Conservation (phyloP, 2,888 invertebrate species). For the Ephialtes manifestator region DNA sequence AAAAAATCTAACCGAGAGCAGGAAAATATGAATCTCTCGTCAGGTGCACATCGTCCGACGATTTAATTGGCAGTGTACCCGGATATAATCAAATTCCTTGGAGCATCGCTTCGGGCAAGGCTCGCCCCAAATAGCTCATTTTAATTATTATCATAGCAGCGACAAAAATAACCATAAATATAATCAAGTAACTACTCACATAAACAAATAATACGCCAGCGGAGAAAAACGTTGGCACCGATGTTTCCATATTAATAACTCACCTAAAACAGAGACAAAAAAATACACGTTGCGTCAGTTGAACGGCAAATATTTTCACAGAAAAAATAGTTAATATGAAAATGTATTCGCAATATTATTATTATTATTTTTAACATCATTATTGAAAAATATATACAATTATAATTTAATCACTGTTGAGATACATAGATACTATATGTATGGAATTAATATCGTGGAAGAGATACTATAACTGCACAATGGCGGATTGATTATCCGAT, state of each 20-base stretch:
- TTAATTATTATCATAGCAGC: background rate
- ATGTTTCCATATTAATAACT: conserved; percentile 47
- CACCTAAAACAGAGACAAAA: conserved; percentile 68
- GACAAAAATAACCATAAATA: conserved; percentile 4
- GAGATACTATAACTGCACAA: conserved; percentile 12
- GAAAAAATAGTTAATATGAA: background rate
- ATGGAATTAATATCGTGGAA: conserved; percentile 5
- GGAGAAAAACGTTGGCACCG: background rate
- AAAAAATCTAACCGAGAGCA: background rate
- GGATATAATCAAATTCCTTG: conserved; percentile 1
- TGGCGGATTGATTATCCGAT: conserved; percentile 31
- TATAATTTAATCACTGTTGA: background rate
- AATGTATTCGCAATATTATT: background rate
- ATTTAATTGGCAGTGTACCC: conserved; percentile 27
- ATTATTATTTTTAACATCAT: too few relatives aligned
- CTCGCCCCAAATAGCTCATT: background rate
- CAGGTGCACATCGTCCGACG: background rate
- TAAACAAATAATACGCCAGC: conserved; percentile 1
- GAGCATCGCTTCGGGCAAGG: background rate
- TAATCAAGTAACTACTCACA: conserved; percentile 56
- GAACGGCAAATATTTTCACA: background rate
- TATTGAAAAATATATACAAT: background rate
- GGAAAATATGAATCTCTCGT: background rate
- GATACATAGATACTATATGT: background rate
- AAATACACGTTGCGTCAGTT: conserved; percentile 15